Percentiles rank a stretch among this genome's conserved stretches.
phyloP scores from a whole-genome alignment of 2,113 vertebrate species.

The Microcebus griseorufus region DNA sequence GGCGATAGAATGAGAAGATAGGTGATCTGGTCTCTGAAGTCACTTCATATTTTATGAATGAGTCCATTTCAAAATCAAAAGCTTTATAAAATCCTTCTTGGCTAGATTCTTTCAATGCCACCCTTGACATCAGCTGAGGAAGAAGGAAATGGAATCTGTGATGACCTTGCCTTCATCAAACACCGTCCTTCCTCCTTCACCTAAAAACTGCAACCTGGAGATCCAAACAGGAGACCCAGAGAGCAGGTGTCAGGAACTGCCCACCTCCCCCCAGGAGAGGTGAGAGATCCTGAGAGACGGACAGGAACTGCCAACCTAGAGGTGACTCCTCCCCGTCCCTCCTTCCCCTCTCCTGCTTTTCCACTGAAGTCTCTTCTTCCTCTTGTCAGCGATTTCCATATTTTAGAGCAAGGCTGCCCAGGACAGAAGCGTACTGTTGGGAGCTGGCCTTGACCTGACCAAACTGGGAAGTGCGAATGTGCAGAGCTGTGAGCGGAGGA shows the following conservation, averaged over 20 bases:
- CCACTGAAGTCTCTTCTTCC: background rate
- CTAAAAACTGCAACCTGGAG: background rate
- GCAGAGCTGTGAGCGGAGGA: background rate
- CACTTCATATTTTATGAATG: background rate
- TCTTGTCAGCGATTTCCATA: background rate
- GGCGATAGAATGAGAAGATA: background rate
- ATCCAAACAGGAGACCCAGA: background rate
- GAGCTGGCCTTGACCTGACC: background rate
- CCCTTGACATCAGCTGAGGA: background rate
- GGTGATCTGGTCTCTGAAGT: background rate
- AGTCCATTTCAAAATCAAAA: background rate
- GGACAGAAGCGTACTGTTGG: background rate
- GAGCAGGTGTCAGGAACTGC: background rate
- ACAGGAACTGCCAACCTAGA: background rate
- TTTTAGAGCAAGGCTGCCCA: background rate
- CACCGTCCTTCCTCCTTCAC: background rate
- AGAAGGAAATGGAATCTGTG: background rate
- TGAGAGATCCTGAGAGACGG: background rate
- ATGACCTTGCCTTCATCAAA: background rate
- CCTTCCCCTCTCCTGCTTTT: background rate
- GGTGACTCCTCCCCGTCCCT: background rate
- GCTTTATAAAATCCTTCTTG: background rate
- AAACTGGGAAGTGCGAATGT: background rate
- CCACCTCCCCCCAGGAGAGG: background rate
- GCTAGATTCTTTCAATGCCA: background rate